Conservation (phyloP, 2,113 vertebrate species). For the Dipodomys spectabilis region DNA sequence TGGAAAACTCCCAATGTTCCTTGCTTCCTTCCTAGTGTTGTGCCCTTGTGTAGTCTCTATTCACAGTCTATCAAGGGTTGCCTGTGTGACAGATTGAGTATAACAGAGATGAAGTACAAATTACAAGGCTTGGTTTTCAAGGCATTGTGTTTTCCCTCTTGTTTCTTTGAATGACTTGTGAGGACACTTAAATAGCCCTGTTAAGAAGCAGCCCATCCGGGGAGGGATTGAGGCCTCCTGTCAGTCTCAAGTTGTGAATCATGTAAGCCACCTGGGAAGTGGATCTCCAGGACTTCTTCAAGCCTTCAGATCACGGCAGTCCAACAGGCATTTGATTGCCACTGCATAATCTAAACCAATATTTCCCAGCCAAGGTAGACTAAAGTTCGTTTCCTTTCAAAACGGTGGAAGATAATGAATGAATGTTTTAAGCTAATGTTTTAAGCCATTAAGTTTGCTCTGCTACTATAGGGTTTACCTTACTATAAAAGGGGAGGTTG, state of each 20-base stretch:
- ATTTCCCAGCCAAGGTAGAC: not conserved
- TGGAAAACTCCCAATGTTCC: not conserved
- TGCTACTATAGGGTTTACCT: not conserved
- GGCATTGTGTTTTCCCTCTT: not conserved
- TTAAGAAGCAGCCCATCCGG: not conserved
- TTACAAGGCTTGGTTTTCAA: constrained; percentile 23
- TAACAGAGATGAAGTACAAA: not conserved
- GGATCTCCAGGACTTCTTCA: not conserved
- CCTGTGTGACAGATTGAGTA: not conserved
- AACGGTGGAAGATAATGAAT: not conserved
- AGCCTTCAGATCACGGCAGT: not conserved
- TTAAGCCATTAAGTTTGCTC: not conserved
- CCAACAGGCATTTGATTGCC: not conserved
- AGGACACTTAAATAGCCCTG: too few relatives aligned
- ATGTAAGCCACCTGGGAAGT: not conserved
- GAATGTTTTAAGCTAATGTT: not conserved
- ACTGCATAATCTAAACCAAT: not conserved
- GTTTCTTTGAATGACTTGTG: not conserved
- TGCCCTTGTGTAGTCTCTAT: not conserved
- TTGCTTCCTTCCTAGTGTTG: not conserved
- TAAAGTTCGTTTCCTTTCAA: not conserved
- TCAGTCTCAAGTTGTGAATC: not conserved
- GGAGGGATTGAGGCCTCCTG: not conserved
- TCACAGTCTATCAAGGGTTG: not conserved
- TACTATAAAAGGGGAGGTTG: not conserved